phyloP scores from a whole-genome alignment of 2,113 vertebrate genomes.

The Podiceps cristatus region DNA sequence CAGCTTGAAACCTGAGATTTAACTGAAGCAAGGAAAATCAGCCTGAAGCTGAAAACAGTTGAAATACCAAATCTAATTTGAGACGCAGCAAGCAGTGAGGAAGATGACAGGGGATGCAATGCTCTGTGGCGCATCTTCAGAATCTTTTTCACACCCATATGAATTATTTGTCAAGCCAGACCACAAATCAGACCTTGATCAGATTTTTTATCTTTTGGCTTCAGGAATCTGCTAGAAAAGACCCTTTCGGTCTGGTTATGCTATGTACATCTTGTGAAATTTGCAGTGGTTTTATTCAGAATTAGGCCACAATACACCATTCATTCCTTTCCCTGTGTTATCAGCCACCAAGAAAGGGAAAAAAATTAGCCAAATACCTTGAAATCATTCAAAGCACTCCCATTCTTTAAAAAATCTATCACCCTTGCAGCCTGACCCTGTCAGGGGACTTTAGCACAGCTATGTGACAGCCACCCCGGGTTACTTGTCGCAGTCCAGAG shows the following conservation, averaged over 20 bases:
- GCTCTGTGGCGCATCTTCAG: background rate
- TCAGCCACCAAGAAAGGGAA: background rate
- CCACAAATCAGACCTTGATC: background rate
- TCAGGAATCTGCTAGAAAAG: background rate
- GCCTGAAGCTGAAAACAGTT: background rate
- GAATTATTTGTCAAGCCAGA: background rate
- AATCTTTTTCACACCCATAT: background rate
- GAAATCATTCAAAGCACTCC: background rate
- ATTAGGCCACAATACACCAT: background rate
- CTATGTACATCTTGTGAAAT: background rate
- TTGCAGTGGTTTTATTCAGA: background rate
- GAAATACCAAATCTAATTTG: slow-evolving; percentile 11
- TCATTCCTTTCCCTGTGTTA: background rate
- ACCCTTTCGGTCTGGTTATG: background rate
- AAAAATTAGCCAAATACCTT: background rate
- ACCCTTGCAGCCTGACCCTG: background rate
- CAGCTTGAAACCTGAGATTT: background rate
- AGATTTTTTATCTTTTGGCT: background rate
- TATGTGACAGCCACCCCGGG: background rate
- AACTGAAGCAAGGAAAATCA: slow-evolving; percentile 11
- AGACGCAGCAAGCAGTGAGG: background rate
- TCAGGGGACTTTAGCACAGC: background rate
- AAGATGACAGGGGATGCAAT: background rate
- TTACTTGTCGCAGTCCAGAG: background rate
- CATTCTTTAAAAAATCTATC: background rate